phyloP scores from a whole-genome alignment of 2,888 invertebrate genomes.

The Acheta domesticus region DNA sequence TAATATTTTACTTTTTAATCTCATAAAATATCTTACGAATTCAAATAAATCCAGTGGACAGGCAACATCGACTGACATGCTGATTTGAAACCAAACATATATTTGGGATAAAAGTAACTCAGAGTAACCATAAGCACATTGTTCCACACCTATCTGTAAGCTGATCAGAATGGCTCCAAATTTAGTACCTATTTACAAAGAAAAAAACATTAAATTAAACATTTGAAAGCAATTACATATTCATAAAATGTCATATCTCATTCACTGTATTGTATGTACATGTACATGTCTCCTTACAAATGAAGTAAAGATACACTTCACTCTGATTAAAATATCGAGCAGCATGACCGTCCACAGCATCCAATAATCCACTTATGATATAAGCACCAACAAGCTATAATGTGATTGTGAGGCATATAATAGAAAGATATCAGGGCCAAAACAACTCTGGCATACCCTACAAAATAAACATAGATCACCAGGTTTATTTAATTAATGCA shows the following conservation, averaged over 20 bases:
- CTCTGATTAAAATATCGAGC: constrained; percentile 89
- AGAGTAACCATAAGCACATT: constrained; percentile 85
- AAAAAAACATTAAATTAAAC: constrained; percentile 4
- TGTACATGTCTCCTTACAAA: too few relatives aligned
- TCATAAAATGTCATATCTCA: neutral
- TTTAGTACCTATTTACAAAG: constrained; percentile 63
- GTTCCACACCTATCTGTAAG: constrained; percentile 96
- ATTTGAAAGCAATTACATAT: neutral
- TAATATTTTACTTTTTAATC: neutral
- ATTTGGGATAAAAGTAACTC: constrained; percentile 88
- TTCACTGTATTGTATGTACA: too few relatives aligned
- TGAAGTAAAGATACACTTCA: constrained; percentile 52
- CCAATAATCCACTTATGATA: constrained; percentile 81
- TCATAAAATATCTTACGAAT: constrained; percentile 61
- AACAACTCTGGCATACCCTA: constrained; percentile 88
- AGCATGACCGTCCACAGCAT: constrained; percentile 96
- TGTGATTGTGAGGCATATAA: constrained; percentile 86
- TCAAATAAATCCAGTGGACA: constrained; percentile 98
- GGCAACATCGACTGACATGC: constrained; percentile 90
- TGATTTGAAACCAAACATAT: constrained; percentile 92
- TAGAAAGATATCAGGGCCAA: constrained; percentile 90
- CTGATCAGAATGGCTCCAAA: constrained; percentile 94
- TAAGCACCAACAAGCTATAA: constrained; percentile 81
- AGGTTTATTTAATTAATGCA: neutral
- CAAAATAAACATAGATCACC: constrained; percentile 44